phyloP scores from a whole-genome alignment of 2,888 invertebrate species.

The Hoplodrina ambigua region DNA sequence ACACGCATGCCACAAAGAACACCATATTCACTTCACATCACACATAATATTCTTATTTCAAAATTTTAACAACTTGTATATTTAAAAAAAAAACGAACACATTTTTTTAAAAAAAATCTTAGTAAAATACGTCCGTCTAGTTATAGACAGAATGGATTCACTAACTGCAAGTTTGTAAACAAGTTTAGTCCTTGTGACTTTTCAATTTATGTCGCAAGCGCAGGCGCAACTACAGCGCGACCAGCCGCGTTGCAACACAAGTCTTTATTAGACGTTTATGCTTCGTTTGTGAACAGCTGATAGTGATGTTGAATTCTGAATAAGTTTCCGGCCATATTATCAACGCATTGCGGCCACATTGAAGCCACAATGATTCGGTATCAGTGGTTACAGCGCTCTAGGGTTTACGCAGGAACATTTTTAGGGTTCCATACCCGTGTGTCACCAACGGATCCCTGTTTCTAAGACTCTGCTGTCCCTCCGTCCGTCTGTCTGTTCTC shows the following conservation, averaged over 20 bases:
- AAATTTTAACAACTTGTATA: neutral
- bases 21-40: slow-evolving; percentile 53
- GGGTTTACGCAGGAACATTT: neutral
- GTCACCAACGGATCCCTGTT: too few relatives aligned
- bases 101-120: neutral
- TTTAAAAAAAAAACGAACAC: neutral
- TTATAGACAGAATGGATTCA: slow-evolving; percentile 36
- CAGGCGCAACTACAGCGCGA: slow-evolving; percentile 46
- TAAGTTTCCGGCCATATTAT: slow-evolving; percentile 51
- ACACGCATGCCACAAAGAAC: slow-evolving; percentile 64
- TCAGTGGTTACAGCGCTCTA: neutral
- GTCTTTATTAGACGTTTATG: slow-evolving; percentile 35
- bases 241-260: slow-evolving; percentile 48
- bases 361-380: slow-evolving; percentile 14
- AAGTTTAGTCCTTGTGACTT: slow-evolving; percentile 62
- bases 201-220: slow-evolving; percentile 61
- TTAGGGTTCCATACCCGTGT: too few relatives aligned
- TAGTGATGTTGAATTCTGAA: slow-evolving; percentile 44
- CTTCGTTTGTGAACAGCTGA: slow-evolving; percentile 51
- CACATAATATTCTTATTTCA: slow-evolving; percentile 15
- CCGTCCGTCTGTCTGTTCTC: too few relatives aligned
- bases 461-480: too few relatives aligned
- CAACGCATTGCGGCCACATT: slow-evolving; percentile 33
- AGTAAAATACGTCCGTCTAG: slow-evolving; percentile 46
- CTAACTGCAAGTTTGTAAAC: slow-evolving; percentile 61